Evolutionary conservation across 2,797 vertebrate genomes (phyloP).

Genomic region (Myoxocephalus aenaeus): DNA sequence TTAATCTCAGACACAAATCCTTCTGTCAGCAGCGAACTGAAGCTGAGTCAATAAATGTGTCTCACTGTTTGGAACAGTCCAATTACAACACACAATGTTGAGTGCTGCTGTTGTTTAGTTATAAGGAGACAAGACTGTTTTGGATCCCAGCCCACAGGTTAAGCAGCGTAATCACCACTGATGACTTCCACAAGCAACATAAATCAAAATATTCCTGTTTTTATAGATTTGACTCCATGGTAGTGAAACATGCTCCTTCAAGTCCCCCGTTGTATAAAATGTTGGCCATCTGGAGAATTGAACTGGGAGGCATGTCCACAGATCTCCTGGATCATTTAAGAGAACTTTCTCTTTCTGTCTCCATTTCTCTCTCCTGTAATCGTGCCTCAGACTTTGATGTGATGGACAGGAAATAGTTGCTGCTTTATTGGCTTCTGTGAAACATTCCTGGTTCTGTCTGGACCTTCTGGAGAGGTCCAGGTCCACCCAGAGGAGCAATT

Average conservation of each 20-base stretch:
- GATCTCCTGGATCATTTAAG: slow-evolving; percentile 64
- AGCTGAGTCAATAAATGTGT: slow-evolving; percentile 48
- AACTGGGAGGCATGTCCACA: slow-evolving; percentile 48
- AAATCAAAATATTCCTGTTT: slow-evolving; percentile 40
- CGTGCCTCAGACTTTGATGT: slow-evolving; percentile 73
- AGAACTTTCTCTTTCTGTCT: slow-evolving; percentile 60
- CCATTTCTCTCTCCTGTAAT: slow-evolving; percentile 57
- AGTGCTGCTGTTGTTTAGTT: slow-evolving; percentile 44
- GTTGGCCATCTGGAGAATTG: slow-evolving; percentile 66
- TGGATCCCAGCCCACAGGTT: slow-evolving; percentile 43
- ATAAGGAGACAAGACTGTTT: slow-evolving; percentile 39
- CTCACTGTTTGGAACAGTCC: slow-evolving; percentile 37
- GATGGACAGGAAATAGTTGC: slow-evolving; percentile 80
- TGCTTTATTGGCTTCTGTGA: slow-evolving; percentile 81
- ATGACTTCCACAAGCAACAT: slow-evolving; percentile 57
- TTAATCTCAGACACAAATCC: slow-evolving; percentile 54
- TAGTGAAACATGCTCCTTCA: slow-evolving; percentile 38
- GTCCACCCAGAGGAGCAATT: slow-evolving; percentile 75
- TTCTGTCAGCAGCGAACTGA: slow-evolving; percentile 43
- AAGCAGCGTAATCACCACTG: slow-evolving; percentile 45
- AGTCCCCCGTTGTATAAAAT: slow-evolving; percentile 40
- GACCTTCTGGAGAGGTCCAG: slow-evolving; percentile 70
- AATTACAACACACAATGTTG: slow-evolving; percentile 35
- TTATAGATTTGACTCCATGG: slow-evolving; percentile 34
- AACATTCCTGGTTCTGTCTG: slow-evolving; percentile 76